Evolutionary conservation across 2,113 vertebrate species (phyloP), one percentile per base, ranked within the genome.

Genomic region (Mohoua ochrocephala): DNA sequence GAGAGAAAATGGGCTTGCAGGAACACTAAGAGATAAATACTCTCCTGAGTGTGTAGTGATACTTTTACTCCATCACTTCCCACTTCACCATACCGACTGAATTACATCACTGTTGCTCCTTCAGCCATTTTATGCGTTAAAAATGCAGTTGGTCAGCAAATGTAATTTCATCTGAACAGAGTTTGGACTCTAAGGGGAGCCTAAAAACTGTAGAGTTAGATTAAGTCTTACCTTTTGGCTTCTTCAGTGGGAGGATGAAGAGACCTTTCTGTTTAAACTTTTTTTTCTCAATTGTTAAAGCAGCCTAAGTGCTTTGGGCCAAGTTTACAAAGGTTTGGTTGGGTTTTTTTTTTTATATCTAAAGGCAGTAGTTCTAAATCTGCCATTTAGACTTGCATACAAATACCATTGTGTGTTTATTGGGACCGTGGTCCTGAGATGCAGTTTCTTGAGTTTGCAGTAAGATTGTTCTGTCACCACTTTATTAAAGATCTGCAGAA

Each of bases 261-360:
- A 7, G 1, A 26, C 5, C 1, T 20, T n/a, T 50, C 22, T 23
- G n/a, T 24, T 4, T 5, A 19, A 23, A 9, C 0, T 12, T 18
- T 39, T 42, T 35, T 85, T 33, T 10, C 28, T n/a, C 6, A 30
- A 5, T 27, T 53, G 1, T 84, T 87, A 37, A 44, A 74, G 41
- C 4, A 56, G 31, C 52, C 49, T 53, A 44, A 60, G 24, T 33
- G 13, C 7, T 87, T 87, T 37, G 11, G 22, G 13, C 18, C 2
- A 11, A 54, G 56, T 76, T 76, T 83, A 11, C 1, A 64, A 27
- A 57, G 8, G 6, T 27, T 61, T 18, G 61, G 11, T 64, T 64
- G 17, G 7, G n/a, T n/a, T n/a, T 2, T 1, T 30, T 7, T 64
- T n/a, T 71, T 69, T 28, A 2, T 16, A 10, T 75, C 11, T 79